phyloP scores from a whole-genome alignment of 2,113 vertebrate species.

The Leptobrachium leishanense region DNA sequence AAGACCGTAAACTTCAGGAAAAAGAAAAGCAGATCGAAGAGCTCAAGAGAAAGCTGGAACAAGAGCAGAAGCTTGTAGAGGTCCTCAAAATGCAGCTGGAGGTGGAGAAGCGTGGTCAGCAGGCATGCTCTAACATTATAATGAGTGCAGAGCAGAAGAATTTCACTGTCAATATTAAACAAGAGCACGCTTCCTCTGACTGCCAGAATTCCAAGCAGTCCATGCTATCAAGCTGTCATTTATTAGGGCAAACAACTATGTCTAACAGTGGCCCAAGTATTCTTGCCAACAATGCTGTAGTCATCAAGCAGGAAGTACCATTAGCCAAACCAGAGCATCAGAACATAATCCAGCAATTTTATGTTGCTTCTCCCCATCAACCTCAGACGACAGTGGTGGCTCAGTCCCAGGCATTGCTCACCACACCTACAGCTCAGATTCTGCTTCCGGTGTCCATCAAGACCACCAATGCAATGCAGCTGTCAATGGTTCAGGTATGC shows the following conservation, averaged over 20 bases:
- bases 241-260: constrained; percentile 54
- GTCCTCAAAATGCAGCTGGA: constrained; percentile 94
- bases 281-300: constrained; percentile 68
- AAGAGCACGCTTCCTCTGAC: constrained; percentile 61
- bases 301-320: constrained; percentile 75
- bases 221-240: constrained; percentile 48
- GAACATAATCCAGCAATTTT: constrained; percentile 73
- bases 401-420: constrained; percentile 79
- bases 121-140: constrained; percentile 39
- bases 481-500: constrained; percentile 81
- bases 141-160: constrained; percentile 57
- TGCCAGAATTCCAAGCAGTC: constrained; percentile 67
- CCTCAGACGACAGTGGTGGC: constrained; percentile 69
- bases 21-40: constrained; percentile 96
- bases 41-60: constrained; percentile 91
- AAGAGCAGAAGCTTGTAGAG: constrained; percentile 94
- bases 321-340: constrained; percentile 65
- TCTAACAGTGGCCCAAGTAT: constrained; percentile 59
- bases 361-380: constrained; percentile 78
- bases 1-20: constrained; percentile 89
- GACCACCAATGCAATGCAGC: constrained; percentile 69
- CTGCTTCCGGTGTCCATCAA: constrained; percentile 82
- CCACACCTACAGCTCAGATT: constrained; percentile 75
- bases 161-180: constrained; percentile 57
- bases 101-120: constrained; percentile 82